A percentile compares a stretch with the other conserved stretches of the same genome.
Conservation (phyloP, 2,113 vertebrate species). For the Lophochroa leadbeateri region DNA sequence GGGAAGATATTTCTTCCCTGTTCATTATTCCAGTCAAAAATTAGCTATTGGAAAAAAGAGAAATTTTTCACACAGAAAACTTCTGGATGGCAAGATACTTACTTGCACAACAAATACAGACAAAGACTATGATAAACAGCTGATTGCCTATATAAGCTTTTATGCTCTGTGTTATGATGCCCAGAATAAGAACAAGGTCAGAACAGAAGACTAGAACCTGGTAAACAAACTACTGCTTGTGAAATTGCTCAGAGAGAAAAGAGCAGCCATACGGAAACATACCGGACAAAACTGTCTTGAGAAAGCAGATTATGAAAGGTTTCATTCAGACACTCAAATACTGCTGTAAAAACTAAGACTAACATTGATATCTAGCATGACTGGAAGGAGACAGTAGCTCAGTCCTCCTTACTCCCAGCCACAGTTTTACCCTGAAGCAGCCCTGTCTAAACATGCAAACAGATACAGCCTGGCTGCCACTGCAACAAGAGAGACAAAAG, state of each 20-base stretch:
- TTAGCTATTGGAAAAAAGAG: not conserved
- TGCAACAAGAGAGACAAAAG: not conserved
- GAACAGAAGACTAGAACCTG: not conserved
- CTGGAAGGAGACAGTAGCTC: not conserved
- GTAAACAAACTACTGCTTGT: not conserved
- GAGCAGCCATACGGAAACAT: not conserved
- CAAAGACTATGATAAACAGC: not conserved
- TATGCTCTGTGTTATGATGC: not conserved
- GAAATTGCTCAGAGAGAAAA: not conserved
- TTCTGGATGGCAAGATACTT: not conserved
- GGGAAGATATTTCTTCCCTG: not conserved
- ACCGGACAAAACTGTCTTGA: not conserved
- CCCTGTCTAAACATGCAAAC: not conserved
- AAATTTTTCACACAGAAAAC: not conserved
- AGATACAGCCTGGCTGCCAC: not conserved
- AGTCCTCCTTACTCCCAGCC: not conserved
- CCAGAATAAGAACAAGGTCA: not conserved
- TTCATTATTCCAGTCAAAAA: not conserved
- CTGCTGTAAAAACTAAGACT: not conserved
- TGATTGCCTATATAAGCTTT: not conserved
- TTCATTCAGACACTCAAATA: not conserved
- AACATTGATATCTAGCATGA: too few species aligned
- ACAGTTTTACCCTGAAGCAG: not conserved
- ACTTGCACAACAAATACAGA: not conserved
- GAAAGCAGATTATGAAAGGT: not conserved